A percentile compares a stretch with the other conserved stretches of the same genome.
Conservation (phyloP, 2,888 invertebrate species). For the Seira ritae region DNA sequence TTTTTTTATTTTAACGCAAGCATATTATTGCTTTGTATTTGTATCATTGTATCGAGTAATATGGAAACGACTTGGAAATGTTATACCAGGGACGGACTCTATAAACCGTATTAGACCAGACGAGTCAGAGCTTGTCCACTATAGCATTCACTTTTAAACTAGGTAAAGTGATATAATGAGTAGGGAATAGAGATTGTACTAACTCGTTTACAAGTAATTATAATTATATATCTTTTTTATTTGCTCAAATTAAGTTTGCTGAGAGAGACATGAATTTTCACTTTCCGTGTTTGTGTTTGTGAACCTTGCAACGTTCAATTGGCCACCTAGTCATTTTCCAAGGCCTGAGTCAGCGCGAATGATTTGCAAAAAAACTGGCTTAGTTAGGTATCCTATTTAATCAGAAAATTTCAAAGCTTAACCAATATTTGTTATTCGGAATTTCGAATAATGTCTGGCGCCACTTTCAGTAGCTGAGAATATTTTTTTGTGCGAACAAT, state of each 20-base stretch:
- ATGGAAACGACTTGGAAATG: neutral
- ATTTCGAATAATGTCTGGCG: neutral
- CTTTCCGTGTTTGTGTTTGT: slow-evolving; percentile 21
- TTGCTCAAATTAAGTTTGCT: slow-evolving; percentile 42
- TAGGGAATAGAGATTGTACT: neutral
- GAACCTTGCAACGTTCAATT: neutral
- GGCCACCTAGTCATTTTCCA: neutral
- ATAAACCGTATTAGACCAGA: neutral
- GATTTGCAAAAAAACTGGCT: neutral
- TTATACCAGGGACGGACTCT: neutral
- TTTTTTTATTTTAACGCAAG: neutral
- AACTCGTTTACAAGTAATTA: neutral
- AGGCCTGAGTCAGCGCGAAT: neutral
- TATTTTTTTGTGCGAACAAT: neutral
- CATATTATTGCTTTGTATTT: too few relatives aligned
- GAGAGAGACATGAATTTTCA: slow-evolving; percentile 56
- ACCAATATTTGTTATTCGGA: slow-evolving; percentile 5
- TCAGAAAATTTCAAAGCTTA: neutral
- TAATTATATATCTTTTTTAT: slow-evolving; percentile 26
- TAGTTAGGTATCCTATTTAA: neutral
- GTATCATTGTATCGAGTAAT: neutral
- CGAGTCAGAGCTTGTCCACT: neutral
- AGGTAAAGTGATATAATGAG: too few relatives aligned
- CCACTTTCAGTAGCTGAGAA: neutral
- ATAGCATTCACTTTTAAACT: neutral